Conservation (phyloP, 2,888 invertebrate species). For the Drepana falcataria region DNA sequence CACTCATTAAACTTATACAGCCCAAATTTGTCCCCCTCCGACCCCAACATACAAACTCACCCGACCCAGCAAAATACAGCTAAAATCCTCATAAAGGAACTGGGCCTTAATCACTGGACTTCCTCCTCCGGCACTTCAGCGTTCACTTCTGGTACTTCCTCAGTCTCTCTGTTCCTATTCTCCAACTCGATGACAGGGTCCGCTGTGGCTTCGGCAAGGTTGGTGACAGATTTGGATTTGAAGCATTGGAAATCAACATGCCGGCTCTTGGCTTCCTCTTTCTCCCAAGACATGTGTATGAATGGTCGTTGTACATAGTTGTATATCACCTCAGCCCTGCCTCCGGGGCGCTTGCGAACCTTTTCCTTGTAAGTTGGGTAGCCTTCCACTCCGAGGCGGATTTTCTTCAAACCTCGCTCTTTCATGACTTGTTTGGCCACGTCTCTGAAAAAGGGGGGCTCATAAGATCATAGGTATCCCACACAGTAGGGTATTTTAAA, state of each 20-base stretch:
- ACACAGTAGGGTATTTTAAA: too few relatives aligned
- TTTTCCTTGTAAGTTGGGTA: conserved; percentile 99
- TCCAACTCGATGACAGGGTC: conserved; percentile 88
- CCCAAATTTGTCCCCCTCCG: background rate
- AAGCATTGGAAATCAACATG: conserved; percentile 99
- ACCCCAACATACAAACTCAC: background rate
- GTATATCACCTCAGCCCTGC: conserved; percentile 97
- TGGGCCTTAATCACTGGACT: conserved; percentile 18
- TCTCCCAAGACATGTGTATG: conserved; percentile 99
- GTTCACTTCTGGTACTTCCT: conserved; percentile 31
- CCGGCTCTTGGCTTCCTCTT: conserved; percentile 98
- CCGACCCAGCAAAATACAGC: conserved; percentile 35
- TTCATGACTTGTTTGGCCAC: conserved; percentile 99
- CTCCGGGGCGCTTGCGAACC: conserved; percentile 95
- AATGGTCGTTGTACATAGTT: conserved; percentile 99
- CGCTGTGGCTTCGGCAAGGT: conserved; percentile 96
- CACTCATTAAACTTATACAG: too few relatives aligned
- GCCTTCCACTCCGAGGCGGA: conserved; percentile 98
- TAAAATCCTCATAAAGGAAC: conserved; percentile 30
- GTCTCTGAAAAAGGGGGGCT: conserved; percentile 79
- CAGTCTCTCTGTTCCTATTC: conserved; percentile 59
- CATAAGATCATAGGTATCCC: background rate
- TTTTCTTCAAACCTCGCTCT: conserved; percentile 98
- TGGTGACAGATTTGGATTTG: conserved; percentile 98
- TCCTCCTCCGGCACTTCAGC: conserved; percentile 33